Evolutionary conservation across 2,113 vertebrate genomes (phyloP), one percentile per base, ranked within the genome.

Genomic region (Xyliphius kryptos): DNA sequence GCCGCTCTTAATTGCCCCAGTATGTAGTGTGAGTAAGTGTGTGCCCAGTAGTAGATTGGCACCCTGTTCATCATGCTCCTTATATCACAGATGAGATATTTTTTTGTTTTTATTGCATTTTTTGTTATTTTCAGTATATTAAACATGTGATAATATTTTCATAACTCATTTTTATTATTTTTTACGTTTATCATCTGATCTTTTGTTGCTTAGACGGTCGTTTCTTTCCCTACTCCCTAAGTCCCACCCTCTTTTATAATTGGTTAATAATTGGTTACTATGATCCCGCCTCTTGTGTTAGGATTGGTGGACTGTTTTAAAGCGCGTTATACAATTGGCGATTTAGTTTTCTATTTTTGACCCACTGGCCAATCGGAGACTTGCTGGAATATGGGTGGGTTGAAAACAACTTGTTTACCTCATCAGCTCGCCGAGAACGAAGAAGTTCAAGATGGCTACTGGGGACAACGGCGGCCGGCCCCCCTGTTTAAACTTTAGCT

Each of bases 381-480:
- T 19, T 49, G 11, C 17, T 1, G 19, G 3, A 61, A 61, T 48
- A 19, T 26, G 58, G 58, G 58, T 61, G 22, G 26, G 2, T 46
- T 38, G 11, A 60, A 19, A 20, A 46, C 14, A 46, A 9, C 22
- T 59, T 83, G 81, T 82, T 82, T 82, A 81, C 75, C 66, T 66
- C 73, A 51, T 47, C 61, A 17, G 17, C 48, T 63, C 63, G 46
- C 50, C 26, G 49, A 15, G 40, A 26, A 51, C 44, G 40, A 14
- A 58, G 47, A 66, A 52, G 46, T 71, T 19, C 81, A 93, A 92
- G 85, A 93, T 93, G 91, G 90, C 91, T 82, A 86, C 91, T 69
- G 91, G 89, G 80, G 91, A 92, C 83, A 91, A 87, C 83, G 83
- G 81, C 74, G 83, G 85, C 77, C 85, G 86, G 79, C 80, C 83